A percentile compares a stretch with the other conserved stretches of the same genome.
Evolutionary conservation across 2,888 invertebrate genomes (phyloP).

Genomic region (Deroplatys truncata): DNA sequence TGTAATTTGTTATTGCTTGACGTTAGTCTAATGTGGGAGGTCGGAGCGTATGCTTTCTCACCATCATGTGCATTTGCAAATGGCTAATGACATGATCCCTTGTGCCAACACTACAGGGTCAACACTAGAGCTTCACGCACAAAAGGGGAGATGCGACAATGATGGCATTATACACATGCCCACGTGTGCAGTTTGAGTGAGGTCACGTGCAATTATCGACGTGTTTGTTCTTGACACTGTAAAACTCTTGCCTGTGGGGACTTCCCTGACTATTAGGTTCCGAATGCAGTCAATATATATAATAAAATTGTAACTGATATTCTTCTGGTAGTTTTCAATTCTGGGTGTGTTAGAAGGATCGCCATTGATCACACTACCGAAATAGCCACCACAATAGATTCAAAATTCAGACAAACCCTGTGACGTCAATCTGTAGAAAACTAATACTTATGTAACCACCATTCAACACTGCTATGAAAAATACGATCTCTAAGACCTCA

Average conservation of each 20-base stretch:
- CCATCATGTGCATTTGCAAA: neutral
- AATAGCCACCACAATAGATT: too few species aligned
- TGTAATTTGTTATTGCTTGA: neutral
- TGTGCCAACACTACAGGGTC: constrained; percentile 5
- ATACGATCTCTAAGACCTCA: too few species aligned
- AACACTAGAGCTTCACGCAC: neutral
- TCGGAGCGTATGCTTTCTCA: neutral
- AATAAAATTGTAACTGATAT: too few species aligned
- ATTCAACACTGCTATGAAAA: too few species aligned
- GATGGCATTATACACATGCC: neutral
- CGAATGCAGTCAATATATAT: too few species aligned
- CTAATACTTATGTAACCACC: too few species aligned
- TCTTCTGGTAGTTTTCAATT: too few species aligned
- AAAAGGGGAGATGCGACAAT: neutral
- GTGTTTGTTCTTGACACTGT: neutral
- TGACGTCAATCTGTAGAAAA: too few species aligned
- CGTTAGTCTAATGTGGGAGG: neutral
- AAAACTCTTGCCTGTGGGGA: neutral
- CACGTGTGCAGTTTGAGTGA: neutral
- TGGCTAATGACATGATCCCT: constrained; percentile 1
- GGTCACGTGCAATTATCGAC: neutral
- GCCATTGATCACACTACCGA: too few species aligned
- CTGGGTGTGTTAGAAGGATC: too few species aligned
- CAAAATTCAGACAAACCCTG: too few species aligned
- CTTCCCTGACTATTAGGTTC: neutral